Evolutionary conservation across 1,140 invertebrate genomes (phyloP).

Genomic region (Muscidifurax raptorellus): DNA sequence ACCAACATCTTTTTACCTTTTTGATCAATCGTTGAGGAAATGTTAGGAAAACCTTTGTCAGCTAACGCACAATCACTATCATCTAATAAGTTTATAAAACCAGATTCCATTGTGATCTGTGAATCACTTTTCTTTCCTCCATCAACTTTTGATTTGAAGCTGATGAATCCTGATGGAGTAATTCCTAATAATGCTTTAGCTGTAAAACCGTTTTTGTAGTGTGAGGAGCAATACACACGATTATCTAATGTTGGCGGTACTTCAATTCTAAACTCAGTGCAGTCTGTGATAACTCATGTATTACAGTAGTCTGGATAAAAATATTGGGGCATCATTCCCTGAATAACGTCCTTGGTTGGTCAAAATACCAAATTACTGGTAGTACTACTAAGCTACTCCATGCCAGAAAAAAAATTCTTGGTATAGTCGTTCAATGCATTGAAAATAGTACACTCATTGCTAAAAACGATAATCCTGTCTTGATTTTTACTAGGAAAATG

Average conservation of each 20-base stretch:
- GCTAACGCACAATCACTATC: constrained; percentile 68
- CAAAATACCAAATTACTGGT: constrained; percentile 44
- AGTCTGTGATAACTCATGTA: constrained; percentile 46
- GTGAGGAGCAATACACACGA: constrained; percentile 38
- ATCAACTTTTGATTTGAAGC: constrained; percentile 66
- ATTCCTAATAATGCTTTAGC: constrained; percentile 68
- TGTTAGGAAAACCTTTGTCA: constrained; percentile 69
- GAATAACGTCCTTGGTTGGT: constrained; percentile 14
- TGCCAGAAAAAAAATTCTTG: constrained; percentile 38
- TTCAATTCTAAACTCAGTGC: constrained; percentile 44
- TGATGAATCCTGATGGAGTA: constrained; percentile 67
- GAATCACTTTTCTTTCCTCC: constrained; percentile 58
- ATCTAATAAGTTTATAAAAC: constrained; percentile 67
- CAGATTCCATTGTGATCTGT: constrained; percentile 49
- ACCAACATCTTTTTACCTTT: constrained; percentile 55
- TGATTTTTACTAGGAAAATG: background rate
- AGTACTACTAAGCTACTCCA: constrained; percentile 7
- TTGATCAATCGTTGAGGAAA: constrained; percentile 55
- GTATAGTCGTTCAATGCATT: background rate
- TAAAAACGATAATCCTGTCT: background rate
- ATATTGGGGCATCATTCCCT: constrained; percentile 41
- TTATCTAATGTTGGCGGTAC: constrained; percentile 15
- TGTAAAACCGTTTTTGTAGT: constrained; percentile 51
- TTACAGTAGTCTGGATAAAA: constrained; percentile 31
- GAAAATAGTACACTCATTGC: background rate